Percentiles rank a stretch among this genome's conserved stretches.
Evolutionary conservation across 1,140 invertebrate species (phyloP).

Genomic region (Scaptodrosophila lebanonensis): DNA sequence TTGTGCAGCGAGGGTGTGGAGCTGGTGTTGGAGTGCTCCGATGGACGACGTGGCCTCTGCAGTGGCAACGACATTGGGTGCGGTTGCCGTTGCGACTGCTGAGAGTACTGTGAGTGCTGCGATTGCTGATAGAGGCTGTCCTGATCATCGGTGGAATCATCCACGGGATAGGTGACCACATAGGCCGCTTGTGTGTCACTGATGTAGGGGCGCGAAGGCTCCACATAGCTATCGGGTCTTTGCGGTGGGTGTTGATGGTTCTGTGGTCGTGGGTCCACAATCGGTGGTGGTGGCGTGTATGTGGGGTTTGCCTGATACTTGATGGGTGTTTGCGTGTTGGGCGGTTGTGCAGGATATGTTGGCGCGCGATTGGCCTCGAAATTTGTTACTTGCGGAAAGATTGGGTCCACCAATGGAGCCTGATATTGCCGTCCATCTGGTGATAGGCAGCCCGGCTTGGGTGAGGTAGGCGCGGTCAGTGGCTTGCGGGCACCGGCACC

Average conservation of each 20-base stretch:
- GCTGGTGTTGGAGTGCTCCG: conserved; percentile 61
- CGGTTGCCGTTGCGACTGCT: neutral
- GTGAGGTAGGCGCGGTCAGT: conserved; percentile 40
- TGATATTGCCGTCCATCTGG: conserved; percentile 69
- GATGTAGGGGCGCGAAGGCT: conserved; percentile 11
- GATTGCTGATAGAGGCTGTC: conserved; percentile 24
- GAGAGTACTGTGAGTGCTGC: neutral
- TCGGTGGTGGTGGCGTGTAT: conserved; percentile 28
- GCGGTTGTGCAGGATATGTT: conserved; percentile 3
- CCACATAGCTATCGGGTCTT: conserved; percentile 1
- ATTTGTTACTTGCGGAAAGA: conserved; percentile 63
- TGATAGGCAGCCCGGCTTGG: conserved; percentile 51
- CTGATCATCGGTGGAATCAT: conserved; percentile 57
- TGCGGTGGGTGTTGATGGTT: neutral
- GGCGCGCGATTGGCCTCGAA: conserved; percentile 60
- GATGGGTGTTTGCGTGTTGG: neutral
- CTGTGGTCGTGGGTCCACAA: neutral
- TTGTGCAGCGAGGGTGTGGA: conserved; percentile 37
- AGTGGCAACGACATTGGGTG: too few species aligned
- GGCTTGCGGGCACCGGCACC: conserved; percentile 7
- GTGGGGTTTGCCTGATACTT: conserved; percentile 48
- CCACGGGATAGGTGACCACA: conserved; percentile 66
- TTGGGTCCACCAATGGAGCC: conserved; percentile 64
- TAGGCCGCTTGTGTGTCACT: conserved; percentile 55
- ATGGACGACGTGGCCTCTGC: conserved; percentile 35